Evolutionary conservation across 2,113 vertebrate genomes (phyloP).

Genomic region (Oryzias celebensis): DNA sequence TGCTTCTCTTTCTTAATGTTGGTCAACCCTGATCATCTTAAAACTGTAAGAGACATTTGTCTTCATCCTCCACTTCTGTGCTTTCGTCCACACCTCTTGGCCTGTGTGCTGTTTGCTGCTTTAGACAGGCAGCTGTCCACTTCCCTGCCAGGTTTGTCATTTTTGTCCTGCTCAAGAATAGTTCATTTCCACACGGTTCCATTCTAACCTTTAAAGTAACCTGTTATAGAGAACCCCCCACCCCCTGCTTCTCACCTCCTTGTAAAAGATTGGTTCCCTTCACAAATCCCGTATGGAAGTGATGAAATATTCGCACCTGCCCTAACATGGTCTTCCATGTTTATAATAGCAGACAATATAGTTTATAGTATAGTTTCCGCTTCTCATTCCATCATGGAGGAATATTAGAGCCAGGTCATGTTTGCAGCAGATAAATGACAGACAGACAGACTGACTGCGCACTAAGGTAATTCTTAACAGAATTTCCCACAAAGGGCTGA

Average conservation of each 20-base stretch:
- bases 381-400: conserved; percentile 21
- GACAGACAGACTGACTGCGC: neutral
- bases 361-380: conserved; percentile 22
- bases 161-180: conserved; percentile 55
- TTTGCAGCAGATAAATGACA: neutral
- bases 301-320: conserved; percentile 22
- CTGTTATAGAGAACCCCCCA: conserved; percentile 27
- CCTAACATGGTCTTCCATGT: conserved; percentile 20
- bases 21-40: neutral
- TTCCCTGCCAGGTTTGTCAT: conserved; percentile 38
- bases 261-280: conserved; percentile 24
- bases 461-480: neutral
- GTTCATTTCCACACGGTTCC: conserved; percentile 7
- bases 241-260: conserved; percentile 14
- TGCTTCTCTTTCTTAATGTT: conserved; percentile 9
- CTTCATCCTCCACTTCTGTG: conserved; percentile 15
- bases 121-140: conserved; percentile 36
- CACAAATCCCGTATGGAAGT: conserved; percentile 36
- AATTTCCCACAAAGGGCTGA: too few relatives aligned
- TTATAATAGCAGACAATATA: conserved; percentile 1
- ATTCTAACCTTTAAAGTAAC: conserved; percentile 17
- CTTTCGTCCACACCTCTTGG: neutral
- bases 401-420: conserved; percentile 32
- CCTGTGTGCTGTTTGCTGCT: neutral
- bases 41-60: neutral